Base-by-base conservation (phyloP, 2,888 invertebrate species). In the Lasioglossum figueresi region DNA sequence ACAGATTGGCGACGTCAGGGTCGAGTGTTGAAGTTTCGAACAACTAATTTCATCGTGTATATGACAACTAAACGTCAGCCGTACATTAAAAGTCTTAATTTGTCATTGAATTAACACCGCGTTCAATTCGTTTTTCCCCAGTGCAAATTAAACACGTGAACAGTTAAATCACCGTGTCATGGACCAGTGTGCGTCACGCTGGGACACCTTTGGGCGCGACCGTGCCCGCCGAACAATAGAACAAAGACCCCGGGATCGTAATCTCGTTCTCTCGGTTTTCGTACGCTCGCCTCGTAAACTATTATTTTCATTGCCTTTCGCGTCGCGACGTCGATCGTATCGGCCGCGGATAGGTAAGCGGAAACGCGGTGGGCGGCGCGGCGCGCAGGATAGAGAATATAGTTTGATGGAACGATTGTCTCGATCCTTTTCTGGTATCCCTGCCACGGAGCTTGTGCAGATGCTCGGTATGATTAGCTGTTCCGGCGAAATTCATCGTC, bases 161-260 rank as follows among this genome's bases (percentile, higher is more conserved):
- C 52, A 3, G 23, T 52, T 52, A 23, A 52, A 52, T 52, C 52
- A 52, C 23, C 52, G 52, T 52, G 48, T 23, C 6, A 23, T 52
- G 52, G 52, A 52, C 52, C 52, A 23, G 23, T 10, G 52, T 52
- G 52, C 52, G 52, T 52, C 52, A 52, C 52, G 52, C 52, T 52
- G 52, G 23, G 23, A n/a, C 52, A 52, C 52, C 52, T 52, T 23
- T 52, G 52, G 23, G 23, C 52, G 52, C 59, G 59, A 27, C 59
- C 27, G 5, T 31, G 16, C 31, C 59, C 14, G 59, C 31, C 27
- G 27, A 37, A 86, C 83, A 88, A 83, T 83, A 56, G 84, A 85
- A 89, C 83, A 86, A 89, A 86, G 83, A 82, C 34, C 27, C 27
- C 40, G 23, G 23, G 68, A 37, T 68, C 68, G 68, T 37, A 34